Evolutionary conservation across 2,888 invertebrate species (phyloP).

Genomic region (Morpho achilles): DNA sequence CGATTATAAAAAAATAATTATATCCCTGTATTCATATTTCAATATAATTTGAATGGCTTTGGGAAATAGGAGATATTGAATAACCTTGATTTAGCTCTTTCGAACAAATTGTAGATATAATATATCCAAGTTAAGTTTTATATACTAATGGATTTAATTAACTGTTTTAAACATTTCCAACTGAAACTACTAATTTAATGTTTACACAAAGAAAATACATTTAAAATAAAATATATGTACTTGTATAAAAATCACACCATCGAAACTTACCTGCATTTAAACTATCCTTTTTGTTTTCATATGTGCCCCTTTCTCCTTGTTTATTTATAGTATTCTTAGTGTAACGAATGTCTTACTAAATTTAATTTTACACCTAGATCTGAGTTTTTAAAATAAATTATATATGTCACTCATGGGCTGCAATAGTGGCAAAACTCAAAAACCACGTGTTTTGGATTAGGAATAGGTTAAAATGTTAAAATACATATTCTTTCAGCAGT

Average conservation of each 20-base stretch:
- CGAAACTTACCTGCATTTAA: constrained; percentile 71
- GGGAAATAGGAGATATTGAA: background rate
- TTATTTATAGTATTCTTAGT: constrained; percentile 7
- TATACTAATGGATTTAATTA: constrained; percentile 14
- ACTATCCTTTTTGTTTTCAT: constrained; percentile 38
- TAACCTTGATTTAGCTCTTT: constrained; percentile 7
- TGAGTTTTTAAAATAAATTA: background rate
- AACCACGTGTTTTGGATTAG: too few relatives aligned
- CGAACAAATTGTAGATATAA: constrained; percentile 10
- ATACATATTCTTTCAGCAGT: too few relatives aligned
- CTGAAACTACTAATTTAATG: constrained; percentile 19
- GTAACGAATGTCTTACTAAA: constrained; percentile 7
- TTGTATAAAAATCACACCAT: constrained; percentile 70
- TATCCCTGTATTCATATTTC: too few relatives aligned
- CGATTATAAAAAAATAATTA: too few relatives aligned
- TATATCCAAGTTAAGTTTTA: constrained; percentile 6
- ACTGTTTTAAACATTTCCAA: constrained; percentile 12
- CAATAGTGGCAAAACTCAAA: too few relatives aligned
- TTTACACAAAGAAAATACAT: constrained; percentile 8
- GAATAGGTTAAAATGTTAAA: too few relatives aligned
- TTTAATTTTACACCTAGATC: background rate
- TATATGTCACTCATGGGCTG: too few relatives aligned
- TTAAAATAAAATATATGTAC: constrained; percentile 4
- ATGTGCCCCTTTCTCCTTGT: constrained; percentile 11
- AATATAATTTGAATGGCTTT: too few relatives aligned